Base-by-base conservation (phyloP, 2,888 invertebrate species). In the Litoditis marina region DNA sequence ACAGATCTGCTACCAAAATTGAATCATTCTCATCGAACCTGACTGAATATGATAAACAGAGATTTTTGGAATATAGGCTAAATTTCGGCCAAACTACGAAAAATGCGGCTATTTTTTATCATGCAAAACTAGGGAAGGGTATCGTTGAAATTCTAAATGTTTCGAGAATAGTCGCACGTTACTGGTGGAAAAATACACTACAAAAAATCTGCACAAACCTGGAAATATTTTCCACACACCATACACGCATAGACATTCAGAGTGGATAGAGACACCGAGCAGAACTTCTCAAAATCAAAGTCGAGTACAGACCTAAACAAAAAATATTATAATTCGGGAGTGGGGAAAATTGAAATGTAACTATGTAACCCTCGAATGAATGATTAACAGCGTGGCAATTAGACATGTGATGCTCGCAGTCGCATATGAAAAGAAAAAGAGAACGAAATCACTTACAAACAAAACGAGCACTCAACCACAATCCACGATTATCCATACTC, bases 191-290 rank as follows among this genome's bases (percentile, higher is more conserved):
- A n/a, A n/a, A n/a, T n/a, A n/a, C n/a, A n/a, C n/a, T n/a, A 28
- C 46, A 56, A 31, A 47, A 16, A 46, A 44, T 44, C 31, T 32
- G n/a, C 27, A 53, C 46, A 19, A 19, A 74, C 88, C 85, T 88
- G 88, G 83, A 96, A 99, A 84, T 99, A 99, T 85, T 98, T 98
- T 25, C 98, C 98, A 85, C 98, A 99, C 0, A 99, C 93, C 65
- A 99, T 87, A 83, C 98, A 99, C 7, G 98, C 98, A 84, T 99
- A 99, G 34, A 98, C 96, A 87, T 99, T 99, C 77, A 98, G 94
- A 81, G 98, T 89, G 0, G 96, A 96, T 68, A 99, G 84, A 0
- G 96, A 96, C 39, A 99, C 91, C 0, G 96, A 96, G 84, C 98
- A 99, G 28, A 99, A 85, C 84, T 99, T 99, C 85, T 99, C 98